A percentile compares a stretch with the other conserved stretches of the same genome.
phyloP scores from a whole-genome alignment of 2,888 invertebrate species.

The Apodemia hepburni region DNA sequence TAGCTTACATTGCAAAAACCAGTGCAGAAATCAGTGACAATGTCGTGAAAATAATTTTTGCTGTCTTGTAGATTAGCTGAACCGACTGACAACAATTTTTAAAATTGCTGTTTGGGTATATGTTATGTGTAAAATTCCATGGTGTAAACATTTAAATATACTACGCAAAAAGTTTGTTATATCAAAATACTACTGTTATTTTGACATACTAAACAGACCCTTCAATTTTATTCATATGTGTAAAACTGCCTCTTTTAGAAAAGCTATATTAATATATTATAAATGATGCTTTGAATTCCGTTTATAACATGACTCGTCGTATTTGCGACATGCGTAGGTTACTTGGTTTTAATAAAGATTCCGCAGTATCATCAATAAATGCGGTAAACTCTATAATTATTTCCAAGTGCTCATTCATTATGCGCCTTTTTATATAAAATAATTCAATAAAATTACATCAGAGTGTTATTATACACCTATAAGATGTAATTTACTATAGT shows the following conservation, averaged over 20 bases:
- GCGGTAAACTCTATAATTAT: slow-evolving; percentile 14
- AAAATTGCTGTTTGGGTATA: too few species aligned
- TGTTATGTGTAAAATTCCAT: too few species aligned
- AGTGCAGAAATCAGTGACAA: too few species aligned
- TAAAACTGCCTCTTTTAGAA: not conserved
- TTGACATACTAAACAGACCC: too few species aligned
- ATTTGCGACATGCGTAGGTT: slow-evolving; percentile 4
- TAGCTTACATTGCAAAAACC: too few species aligned
- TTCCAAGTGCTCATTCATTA: slow-evolving; percentile 8
- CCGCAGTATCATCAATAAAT: slow-evolving; percentile 13
- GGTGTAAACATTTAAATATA: too few species aligned
- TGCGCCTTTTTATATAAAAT: slow-evolving; percentile 5
- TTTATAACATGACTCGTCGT: not conserved
- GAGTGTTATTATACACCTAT: not conserved
- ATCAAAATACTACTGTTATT: too few species aligned
- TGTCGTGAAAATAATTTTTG: too few species aligned
- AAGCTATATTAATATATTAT: not conserved
- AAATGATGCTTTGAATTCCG: not conserved
- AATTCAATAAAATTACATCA: slow-evolving; percentile 9
- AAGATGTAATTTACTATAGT: slow-evolving; percentile 10
- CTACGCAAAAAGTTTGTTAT: too few species aligned
- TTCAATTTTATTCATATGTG: too few species aligned
- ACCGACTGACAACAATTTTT: too few species aligned
- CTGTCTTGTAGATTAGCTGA: too few species aligned
- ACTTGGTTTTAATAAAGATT: slow-evolving; percentile 1